Conservation (phyloP, 2,888 invertebrate species). For the Ochropacha duplaris region DNA sequence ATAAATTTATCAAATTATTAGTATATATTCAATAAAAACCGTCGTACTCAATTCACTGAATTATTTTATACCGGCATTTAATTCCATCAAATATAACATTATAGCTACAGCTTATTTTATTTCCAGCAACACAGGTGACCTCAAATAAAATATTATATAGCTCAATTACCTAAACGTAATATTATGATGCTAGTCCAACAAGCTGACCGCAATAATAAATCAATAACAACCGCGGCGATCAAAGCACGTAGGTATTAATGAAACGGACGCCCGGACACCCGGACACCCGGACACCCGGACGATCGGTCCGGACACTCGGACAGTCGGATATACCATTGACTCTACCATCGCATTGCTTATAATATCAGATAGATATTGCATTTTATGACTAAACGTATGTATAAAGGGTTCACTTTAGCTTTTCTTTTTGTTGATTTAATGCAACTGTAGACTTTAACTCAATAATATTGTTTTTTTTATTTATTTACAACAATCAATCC, state of each 20-base stretch:
- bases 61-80: not conserved
- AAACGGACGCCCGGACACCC: slow-evolving; percentile 1
- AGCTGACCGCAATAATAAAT: slow-evolving; percentile 8
- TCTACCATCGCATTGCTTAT: no score
- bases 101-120: not conserved
- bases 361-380: no score
- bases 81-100: not conserved
- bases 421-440: no score
- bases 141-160: not conserved
- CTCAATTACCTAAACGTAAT: not conserved
- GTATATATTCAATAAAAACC: not conserved
- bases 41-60: not conserved
- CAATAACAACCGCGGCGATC: not conserved
- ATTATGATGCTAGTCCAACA: not conserved
- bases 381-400: no score
- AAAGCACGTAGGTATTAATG: not conserved
- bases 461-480: no score
- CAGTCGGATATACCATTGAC: no score
- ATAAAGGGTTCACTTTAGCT: no score
- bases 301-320: no score
- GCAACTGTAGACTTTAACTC: no score
- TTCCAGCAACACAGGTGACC: not conserved
- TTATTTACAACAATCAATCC: no score
- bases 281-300: slow-evolving; percentile 5
- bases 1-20: not conserved